Evolutionary conservation across 2,113 vertebrate species (phyloP).

Genomic region (Nothoprocta perdicaria): DNA sequence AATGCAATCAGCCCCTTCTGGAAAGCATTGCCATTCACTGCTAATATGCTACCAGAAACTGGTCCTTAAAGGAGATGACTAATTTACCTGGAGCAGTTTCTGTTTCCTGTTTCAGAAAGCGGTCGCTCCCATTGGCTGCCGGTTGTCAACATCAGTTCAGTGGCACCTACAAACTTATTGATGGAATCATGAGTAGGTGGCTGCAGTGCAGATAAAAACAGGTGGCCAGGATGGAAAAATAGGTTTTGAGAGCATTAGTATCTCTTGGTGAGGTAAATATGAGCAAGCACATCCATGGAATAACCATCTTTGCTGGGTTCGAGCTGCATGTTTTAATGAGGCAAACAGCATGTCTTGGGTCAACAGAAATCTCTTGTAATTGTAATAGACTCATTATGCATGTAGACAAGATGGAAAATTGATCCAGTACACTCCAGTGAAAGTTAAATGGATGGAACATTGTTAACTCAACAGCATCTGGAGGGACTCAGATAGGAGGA

Average conservation of each 20-base stretch:
- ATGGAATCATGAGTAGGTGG: background rate
- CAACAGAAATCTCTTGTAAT: background rate
- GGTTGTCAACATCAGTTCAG: background rate
- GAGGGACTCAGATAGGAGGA: background rate
- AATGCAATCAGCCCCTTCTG: conserved; percentile 8
- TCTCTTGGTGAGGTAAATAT: background rate
- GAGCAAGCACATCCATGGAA: background rate
- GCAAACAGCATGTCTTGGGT: background rate
- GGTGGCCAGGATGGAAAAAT: background rate
- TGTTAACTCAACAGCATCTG: conserved; percentile 26
- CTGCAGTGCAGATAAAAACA: background rate
- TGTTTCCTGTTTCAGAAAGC: background rate
- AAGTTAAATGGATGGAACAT: background rate
- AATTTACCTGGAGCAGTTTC: background rate
- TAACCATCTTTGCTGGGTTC: background rate
- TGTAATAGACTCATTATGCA: background rate
- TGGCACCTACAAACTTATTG: background rate
- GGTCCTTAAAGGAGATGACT: background rate
- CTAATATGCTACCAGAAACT: background rate
- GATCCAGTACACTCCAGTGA: conserved; percentile 19
- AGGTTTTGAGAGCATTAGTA: background rate
- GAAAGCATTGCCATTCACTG: background rate
- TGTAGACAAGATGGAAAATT: conserved; percentile 44
- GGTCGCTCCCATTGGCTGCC: accelerated
- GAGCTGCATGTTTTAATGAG: background rate